phyloP scores from a whole-genome alignment of 2,113 vertebrate species.

The Dunckerocampus dactyliophorus region DNA sequence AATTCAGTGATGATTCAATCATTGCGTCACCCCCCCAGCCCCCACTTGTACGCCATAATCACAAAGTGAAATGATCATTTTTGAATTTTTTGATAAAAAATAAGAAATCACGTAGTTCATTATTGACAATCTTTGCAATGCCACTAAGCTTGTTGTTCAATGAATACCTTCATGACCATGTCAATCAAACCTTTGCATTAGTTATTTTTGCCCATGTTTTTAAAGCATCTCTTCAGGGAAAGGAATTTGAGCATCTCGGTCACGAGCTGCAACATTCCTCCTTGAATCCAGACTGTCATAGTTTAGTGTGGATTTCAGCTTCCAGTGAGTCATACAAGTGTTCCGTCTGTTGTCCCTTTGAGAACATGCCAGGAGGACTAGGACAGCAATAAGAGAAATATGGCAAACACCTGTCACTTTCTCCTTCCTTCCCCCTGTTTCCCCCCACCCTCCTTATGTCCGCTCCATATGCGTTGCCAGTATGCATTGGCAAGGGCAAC shows the following conservation, averaged over 20 bases:
- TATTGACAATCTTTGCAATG: too few relatives aligned
- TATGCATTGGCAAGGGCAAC: conserved; percentile 58
- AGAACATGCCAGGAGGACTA: conserved; percentile 58
- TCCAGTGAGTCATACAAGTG: conserved; percentile 36
- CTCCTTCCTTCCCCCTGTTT: conserved; percentile 25
- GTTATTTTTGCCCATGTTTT: too few relatives aligned
- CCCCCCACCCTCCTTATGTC: conserved; percentile 62
- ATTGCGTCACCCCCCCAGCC: too few relatives aligned
- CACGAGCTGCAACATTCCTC: conserved; percentile 40
- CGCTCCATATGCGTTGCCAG: conserved; percentile 70
- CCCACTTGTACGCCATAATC: too few relatives aligned
- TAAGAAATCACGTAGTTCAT: too few relatives aligned
- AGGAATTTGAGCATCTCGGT: not conserved
- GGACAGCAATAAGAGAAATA: conserved; percentile 57
- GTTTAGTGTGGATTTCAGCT: conserved; percentile 36
- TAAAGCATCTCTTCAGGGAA: too few relatives aligned
- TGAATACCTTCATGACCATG: too few relatives aligned
- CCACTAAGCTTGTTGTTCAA: too few relatives aligned
- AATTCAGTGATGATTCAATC: too few relatives aligned
- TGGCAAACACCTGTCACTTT: conserved; percentile 68
- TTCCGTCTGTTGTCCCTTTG: conserved; percentile 53
- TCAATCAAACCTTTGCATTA: too few relatives aligned
- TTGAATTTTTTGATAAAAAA: too few relatives aligned
- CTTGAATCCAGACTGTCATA: conserved; percentile 51
- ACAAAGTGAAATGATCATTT: too few relatives aligned